These are phyloP conservation scores for Volucella inanis DNA, from an alignment of 2,888 invertebrate genomes.

Conservation along the genomic window DNA sequence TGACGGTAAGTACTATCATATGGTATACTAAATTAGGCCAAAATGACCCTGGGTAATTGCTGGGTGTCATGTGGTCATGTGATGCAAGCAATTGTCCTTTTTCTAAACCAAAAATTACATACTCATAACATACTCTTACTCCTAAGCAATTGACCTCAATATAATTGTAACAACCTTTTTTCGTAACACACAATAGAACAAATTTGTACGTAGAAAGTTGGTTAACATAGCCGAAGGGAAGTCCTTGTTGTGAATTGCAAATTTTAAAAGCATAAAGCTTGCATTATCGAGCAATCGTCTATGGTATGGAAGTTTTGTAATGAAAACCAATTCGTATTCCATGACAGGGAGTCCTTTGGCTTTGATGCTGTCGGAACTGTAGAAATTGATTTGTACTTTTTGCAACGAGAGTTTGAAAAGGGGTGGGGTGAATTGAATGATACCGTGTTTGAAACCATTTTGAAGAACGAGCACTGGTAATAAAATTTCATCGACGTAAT, in stretches of 20 bases:
- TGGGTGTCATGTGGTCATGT: constrained; percentile 2
- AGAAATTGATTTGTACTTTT: not conserved
- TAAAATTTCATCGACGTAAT: constrained; percentile 10
- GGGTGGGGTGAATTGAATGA: not conserved
- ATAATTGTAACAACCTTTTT: not conserved
- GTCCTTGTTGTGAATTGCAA: constrained; percentile 30
- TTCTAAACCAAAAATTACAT: constrained; percentile 22
- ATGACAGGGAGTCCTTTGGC: constrained; percentile 1
- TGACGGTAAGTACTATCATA: constrained; percentile 85
- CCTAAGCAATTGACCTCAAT: constrained; percentile 22
- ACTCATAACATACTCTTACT: no score
- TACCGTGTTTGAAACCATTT: constrained; percentile 29
- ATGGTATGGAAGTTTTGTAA: constrained; percentile 5
- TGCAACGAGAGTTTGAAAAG: no score
- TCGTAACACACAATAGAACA: not conserved
- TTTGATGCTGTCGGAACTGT: not conserved
- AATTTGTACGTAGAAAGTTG: not conserved
- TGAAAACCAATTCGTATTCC: not conserved
- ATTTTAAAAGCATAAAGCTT: constrained; percentile 17
- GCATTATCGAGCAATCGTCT: constrained; percentile 39
- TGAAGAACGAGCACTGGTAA: not conserved
- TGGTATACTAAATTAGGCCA: not conserved
- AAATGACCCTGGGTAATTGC: not conserved
- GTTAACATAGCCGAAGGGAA: not conserved
- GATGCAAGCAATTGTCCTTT: not conserved